A percentile compares a stretch with the other conserved stretches of the same genome.
Evolutionary conservation across 2,888 invertebrate species (phyloP).

Genomic region (Lutraria lutraria): DNA sequence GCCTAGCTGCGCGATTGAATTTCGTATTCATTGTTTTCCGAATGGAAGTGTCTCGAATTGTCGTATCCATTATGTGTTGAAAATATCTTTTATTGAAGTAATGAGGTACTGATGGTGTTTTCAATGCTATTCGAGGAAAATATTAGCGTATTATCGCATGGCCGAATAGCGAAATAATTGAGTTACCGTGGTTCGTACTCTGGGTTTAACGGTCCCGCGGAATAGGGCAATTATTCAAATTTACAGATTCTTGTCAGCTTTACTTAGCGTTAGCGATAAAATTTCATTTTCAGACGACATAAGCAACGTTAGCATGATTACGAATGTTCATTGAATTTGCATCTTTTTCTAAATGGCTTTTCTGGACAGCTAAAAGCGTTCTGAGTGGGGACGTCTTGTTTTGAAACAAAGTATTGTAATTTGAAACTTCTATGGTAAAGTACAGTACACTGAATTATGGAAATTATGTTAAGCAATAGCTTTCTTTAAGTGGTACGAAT

Average conservation of each 20-base stretch:
- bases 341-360: slow-evolving; percentile 50
- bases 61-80: slow-evolving; percentile 68
- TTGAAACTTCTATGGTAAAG: not conserved
- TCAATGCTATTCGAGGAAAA: slow-evolving; percentile 62
- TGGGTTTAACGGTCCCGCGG: slow-evolving; percentile 49
- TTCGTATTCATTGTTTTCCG: slow-evolving; percentile 67
- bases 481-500: slow-evolving; percentile 22
- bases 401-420: slow-evolving; percentile 19
- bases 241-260: slow-evolving; percentile 62
- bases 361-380: slow-evolving; percentile 36
- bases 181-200: slow-evolving; percentile 62
- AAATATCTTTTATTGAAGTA: slow-evolving; percentile 68
- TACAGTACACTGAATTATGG: not conserved
- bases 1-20: slow-evolving; percentile 66
- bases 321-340: slow-evolving; percentile 52
- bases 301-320: slow-evolving; percentile 54
- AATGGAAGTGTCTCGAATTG: slow-evolving; percentile 61
- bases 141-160: slow-evolving; percentile 71
- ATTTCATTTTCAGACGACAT: slow-evolving; percentile 64
- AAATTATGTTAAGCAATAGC: slow-evolving; percentile 19
- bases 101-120: slow-evolving; percentile 62
- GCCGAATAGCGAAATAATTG: slow-evolving; percentile 65
- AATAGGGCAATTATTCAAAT: slow-evolving; percentile 71
- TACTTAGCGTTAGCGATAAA: slow-evolving; percentile 69
- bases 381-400: slow-evolving; percentile 12